Conservation (phyloP, 30 jellyfish, hydroid and myxozoan species). For the Sanderia malayensis region DNA sequence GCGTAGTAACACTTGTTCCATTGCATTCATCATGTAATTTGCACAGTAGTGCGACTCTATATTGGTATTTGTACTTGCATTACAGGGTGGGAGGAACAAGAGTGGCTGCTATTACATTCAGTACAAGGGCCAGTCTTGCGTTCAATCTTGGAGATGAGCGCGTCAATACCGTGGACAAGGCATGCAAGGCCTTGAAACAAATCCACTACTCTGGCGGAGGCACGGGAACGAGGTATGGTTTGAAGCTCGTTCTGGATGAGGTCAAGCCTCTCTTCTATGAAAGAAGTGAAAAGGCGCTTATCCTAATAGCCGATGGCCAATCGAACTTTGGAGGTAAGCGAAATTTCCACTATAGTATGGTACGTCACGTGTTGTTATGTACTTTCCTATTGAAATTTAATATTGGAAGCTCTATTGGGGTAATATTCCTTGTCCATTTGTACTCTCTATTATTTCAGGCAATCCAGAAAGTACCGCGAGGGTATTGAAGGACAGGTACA, state of each 20-base stretch:
- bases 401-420: neutral
- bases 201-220: slow-evolving; percentile 73
- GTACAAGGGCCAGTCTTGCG: slow-evolving; percentile 58
- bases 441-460: slow-evolving; percentile 7
- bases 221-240: slow-evolving; percentile 49
- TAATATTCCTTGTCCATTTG: neutral
- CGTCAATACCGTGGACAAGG: slow-evolving; percentile 42
- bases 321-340: slow-evolving; percentile 73
- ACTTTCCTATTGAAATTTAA: no score
- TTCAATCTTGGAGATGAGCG: slow-evolving; percentile 51
- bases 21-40: no score
- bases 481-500: neutral
- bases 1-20: no score
- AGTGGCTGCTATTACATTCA: slow-evolving; percentile 69
- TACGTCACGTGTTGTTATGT: no score
- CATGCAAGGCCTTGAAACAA: slow-evolving; percentile 1
- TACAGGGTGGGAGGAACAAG: slow-evolving; percentile 74
- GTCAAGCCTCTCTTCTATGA: slow-evolving; percentile 12
- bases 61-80: no score
- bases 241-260: slow-evolving; percentile 8
- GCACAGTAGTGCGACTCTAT: no score
- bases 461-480: slow-evolving; percentile 52
- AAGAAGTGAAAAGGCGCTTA: slow-evolving; percentile 17
- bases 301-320: slow-evolving; percentile 74
- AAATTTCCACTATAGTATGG: no score